These are phyloP conservation scores for Epicampocera succincta DNA, from an alignment of 2,888 invertebrate genomes.

Conservation along the genomic window DNA sequence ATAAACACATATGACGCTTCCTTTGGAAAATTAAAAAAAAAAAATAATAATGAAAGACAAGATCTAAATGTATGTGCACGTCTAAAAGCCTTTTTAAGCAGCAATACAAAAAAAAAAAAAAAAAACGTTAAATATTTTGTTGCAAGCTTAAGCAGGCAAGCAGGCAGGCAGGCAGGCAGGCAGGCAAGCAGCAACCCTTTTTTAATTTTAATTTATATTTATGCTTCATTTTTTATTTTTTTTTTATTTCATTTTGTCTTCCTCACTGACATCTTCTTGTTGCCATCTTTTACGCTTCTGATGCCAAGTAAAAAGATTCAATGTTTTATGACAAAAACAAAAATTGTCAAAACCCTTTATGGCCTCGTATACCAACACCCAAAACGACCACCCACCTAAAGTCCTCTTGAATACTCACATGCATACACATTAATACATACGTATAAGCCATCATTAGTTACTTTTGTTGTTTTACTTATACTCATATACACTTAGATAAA, in stretches of 20 bases:
- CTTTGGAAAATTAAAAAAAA: constrained; percentile 15
- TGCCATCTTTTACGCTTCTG: constrained; percentile 46
- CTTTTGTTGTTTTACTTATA: constrained; percentile 65
- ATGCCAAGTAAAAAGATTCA: constrained; percentile 42
- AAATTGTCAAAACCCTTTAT: constrained; percentile 65
- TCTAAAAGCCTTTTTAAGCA: constrained; percentile 61
- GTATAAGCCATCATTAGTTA: constrained; percentile 70
- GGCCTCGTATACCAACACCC: constrained; percentile 34
- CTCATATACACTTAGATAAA: constrained; percentile 39
- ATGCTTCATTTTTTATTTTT: constrained; percentile 65
- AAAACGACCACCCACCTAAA: constrained; percentile 36
- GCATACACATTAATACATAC: constrained; percentile 2
- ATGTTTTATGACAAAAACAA: constrained; percentile 69
- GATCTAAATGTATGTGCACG: constrained; percentile 48
- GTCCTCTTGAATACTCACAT: constrained; percentile 12
- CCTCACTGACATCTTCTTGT: constrained; percentile 49
- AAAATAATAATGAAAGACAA: constrained; percentile 27
- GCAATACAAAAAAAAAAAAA: constrained; percentile 27
- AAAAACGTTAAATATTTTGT: constrained; percentile 53
- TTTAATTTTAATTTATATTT: constrained; percentile 71
- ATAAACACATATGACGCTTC: constrained; percentile 63
- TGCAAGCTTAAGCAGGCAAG: constrained; percentile 63
- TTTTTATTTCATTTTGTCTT: constrained; percentile 47
- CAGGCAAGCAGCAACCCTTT: constrained; percentile 65
- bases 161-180: constrained; percentile 12